A percentile compares a stretch with the other conserved stretches of the same genome.
Conservation (phyloP, 2,113 vertebrate genomes). For the Ammodytes marinus region DNA sequence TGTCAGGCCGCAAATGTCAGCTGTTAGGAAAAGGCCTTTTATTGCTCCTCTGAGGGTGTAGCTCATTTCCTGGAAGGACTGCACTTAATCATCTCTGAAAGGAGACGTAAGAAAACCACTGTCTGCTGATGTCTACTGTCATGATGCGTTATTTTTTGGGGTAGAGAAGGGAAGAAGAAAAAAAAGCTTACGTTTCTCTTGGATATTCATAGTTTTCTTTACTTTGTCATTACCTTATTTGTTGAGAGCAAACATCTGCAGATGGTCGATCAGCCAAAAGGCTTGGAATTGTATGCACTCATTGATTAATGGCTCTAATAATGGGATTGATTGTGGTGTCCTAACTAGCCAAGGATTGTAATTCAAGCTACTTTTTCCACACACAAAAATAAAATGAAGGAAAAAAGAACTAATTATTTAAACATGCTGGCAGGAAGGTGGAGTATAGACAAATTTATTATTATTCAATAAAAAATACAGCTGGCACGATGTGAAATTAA, state of each 20-base stretch:
- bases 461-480: not conserved
- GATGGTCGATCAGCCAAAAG: not conserved
- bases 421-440: not conserved
- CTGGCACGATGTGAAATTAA: not conserved
- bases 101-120: conserved; percentile 7
- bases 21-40: conserved; percentile 20
- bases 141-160: conserved; percentile 25
- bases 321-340: conserved; percentile 2
- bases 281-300: not conserved
- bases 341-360: not conserved
- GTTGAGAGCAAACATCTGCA: not conserved
- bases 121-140: conserved; percentile 21
- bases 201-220: conserved; percentile 5
- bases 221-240: not conserved
- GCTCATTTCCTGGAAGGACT: conserved; percentile 43
- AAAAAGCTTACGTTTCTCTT: not conserved
- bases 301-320: conserved; percentile 1
- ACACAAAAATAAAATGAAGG: not conserved
- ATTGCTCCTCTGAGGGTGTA: conserved; percentile 2
- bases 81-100: conserved; percentile 41
- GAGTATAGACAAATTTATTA: not conserved
- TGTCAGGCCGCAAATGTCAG: conserved; percentile 46
- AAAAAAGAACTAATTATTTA: not conserved
- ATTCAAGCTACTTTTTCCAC: not conserved
- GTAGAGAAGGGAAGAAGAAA: conserved; percentile 7